A percentile compares a stretch with the other conserved stretches of the same genome.
These are phyloP conservation scores for Microplitis deprimator DNA, from an alignment of 2,888 invertebrate genomes.

Conservation along the genomic window DNA sequence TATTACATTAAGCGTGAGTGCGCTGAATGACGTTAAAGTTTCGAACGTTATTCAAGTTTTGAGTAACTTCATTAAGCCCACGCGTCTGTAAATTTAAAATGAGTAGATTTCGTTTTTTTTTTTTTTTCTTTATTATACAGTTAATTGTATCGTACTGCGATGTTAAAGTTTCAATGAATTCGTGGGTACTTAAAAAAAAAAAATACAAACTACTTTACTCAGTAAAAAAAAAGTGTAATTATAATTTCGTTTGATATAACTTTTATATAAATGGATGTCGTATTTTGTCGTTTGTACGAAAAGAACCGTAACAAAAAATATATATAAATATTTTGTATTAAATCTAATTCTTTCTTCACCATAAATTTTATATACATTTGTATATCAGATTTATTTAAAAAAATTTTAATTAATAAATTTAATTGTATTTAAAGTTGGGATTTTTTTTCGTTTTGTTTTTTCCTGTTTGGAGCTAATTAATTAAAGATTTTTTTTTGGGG, in stretches of 20 bases:
- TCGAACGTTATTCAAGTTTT: not conserved
- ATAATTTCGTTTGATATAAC: not conserved
- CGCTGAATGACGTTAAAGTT: not conserved
- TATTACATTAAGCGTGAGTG: conserved; percentile 28
- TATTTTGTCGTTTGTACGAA: not conserved
- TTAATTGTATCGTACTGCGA: not conserved
- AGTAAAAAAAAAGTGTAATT: not conserved
- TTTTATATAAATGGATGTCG: not conserved
- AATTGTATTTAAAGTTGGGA: conserved; percentile 33
- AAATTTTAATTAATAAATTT: conserved; percentile 31
- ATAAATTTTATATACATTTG: not conserved
- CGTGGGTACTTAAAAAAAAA: not conserved
- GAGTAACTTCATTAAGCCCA: not conserved
- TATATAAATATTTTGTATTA: not conserved
- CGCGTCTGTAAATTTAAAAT: not conserved
- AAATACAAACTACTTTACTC: not conserved
- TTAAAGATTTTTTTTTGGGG: conserved; percentile 33
- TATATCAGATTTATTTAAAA: not conserved
- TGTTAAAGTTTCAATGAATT: not conserved
- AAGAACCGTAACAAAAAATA: not conserved
- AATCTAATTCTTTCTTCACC: not conserved
- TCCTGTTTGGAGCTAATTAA: not conserved
- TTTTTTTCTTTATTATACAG: not conserved
- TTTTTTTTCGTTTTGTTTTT: not conserved
- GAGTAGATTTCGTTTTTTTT: not conserved